Percentiles rank a stretch among this genome's conserved stretches.
phyloP scores from a whole-genome alignment of 2,113 vertebrate genomes.

The Oryzias melastigma region DNA sequence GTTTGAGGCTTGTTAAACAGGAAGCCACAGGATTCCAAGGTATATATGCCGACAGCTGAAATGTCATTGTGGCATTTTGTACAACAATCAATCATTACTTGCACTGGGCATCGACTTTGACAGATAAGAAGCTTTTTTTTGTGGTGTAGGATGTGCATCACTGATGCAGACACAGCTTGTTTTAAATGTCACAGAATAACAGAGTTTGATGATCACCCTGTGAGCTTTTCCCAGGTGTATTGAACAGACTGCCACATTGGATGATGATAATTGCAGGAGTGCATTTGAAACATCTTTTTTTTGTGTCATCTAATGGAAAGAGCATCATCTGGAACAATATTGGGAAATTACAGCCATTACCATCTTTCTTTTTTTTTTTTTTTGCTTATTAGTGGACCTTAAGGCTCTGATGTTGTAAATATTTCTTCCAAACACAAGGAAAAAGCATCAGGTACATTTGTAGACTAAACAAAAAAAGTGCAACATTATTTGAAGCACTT shows the following conservation, averaged over 20 bases:
- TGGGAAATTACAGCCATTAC: constrained; percentile 65
- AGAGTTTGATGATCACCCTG: constrained; percentile 45
- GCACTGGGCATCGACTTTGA: constrained; percentile 54
- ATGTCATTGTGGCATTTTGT: constrained; percentile 74
- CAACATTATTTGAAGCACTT: constrained; percentile 20
- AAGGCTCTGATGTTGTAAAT: constrained; percentile 24
- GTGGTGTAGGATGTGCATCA: constrained; percentile 44
- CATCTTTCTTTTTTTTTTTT: constrained; percentile 1
- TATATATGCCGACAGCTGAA: constrained; percentile 64
- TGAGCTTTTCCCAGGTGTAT: constrained; percentile 29
- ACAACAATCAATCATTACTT: constrained; percentile 65
- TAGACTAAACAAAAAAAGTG: constrained; percentile 25
- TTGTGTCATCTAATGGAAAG: constrained; percentile 36
- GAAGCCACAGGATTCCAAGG: constrained; percentile 47
- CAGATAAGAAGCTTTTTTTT: constrained; percentile 64
- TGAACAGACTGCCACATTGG: constrained; percentile 21
- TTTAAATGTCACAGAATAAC: constrained; percentile 70
- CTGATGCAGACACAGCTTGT: constrained; percentile 46
- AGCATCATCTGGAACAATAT: constrained; percentile 58
- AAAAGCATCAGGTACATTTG: constrained; percentile 34
- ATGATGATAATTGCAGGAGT: constrained; percentile 31
- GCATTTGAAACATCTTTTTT: constrained; percentile 14
- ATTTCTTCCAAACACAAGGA: constrained; percentile 22
- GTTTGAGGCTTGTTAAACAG: constrained; percentile 47
- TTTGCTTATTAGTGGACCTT: constrained; percentile 42